A percentile compares a stretch with the other conserved stretches of the same genome.
These are phyloP conservation scores for Phylloscopus trochilus DNA, from an alignment of 2,113 vertebrate genomes.

Conservation along the genomic window DNA sequence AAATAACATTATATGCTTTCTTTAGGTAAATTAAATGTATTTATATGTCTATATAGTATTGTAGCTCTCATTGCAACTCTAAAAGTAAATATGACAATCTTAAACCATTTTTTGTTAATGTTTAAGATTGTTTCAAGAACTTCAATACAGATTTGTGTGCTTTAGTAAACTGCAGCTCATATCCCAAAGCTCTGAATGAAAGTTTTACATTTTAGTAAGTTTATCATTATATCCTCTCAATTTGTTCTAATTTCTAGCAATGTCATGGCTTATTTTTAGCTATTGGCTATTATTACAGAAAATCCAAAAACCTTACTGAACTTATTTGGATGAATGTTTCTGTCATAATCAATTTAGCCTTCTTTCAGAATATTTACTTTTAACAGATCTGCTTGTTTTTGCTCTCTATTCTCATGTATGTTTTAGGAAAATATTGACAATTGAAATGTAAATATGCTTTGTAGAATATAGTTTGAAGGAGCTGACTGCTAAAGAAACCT, in stretches of 20 bases:
- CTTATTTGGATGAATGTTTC: background rate
- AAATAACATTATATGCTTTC: constrained; percentile 17
- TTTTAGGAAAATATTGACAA: background rate
- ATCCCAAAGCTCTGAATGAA: background rate
- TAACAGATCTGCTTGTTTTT: background rate
- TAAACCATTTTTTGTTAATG: background rate
- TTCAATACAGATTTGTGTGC: background rate
- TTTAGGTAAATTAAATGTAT: background rate
- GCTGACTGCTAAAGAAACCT: background rate
- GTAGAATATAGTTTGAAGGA: background rate
- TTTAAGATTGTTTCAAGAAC: constrained; percentile 39
- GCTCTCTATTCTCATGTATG: background rate
- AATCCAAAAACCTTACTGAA: background rate
- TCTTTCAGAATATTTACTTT: background rate
- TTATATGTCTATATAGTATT: background rate
- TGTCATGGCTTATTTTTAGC: background rate
- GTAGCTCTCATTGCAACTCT: background rate
- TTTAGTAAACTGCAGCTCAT: constrained; percentile 11
- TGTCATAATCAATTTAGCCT: background rate
- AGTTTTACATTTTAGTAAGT: constrained; percentile 25
- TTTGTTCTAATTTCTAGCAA: constrained; percentile 32
- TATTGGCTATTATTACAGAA: background rate
- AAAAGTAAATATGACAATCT: background rate
- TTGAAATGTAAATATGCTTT: constrained; percentile 23
- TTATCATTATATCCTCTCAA: background rate